Percentiles rank a stretch among this genome's conserved stretches.
These are phyloP conservation scores for Apistogramma diplotaenia DNA, from an alignment of 2,113 vertebrate genomes.

Conservation along the genomic window DNA sequence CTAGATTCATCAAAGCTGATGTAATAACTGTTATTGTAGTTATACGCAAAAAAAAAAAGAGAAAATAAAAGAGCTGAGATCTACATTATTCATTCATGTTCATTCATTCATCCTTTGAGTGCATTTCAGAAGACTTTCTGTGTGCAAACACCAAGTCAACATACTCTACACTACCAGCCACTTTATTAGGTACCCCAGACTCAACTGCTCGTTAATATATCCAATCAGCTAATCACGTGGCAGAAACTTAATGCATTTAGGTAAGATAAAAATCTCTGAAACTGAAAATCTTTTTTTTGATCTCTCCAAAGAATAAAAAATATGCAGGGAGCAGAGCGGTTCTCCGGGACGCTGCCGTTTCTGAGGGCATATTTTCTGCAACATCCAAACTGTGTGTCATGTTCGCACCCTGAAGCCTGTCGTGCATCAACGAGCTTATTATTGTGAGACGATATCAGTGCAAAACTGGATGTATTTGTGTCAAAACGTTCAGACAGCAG, in stretches of 20 bases:
- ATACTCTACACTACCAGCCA: background rate
- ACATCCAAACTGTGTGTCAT: background rate
- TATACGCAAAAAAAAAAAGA: background rate
- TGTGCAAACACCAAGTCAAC: background rate
- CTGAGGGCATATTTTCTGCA: background rate
- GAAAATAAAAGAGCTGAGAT: background rate
- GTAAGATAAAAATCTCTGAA: no score
- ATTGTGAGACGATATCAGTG: background rate
- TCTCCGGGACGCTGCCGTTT: no score
- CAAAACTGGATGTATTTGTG: slow-evolving; percentile 3
- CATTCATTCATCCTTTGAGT: background rate
- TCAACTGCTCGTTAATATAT: no score
- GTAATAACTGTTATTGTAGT: slow-evolving; percentile 40
- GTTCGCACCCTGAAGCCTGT: background rate
- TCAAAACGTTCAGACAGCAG: slow-evolving; percentile 42
- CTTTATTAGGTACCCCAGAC: background rate
- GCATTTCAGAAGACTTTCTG: background rate
- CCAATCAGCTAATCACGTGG: no score
- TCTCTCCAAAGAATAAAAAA: no score
- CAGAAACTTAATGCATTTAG: no score
- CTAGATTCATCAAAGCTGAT: slow-evolving; percentile 63
- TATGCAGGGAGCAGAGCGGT: no score
- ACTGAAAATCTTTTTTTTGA: no score
- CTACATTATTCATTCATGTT: background rate
- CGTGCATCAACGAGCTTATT: background rate